These are phyloP conservation scores for Rhyacophila brunnea DNA, from an alignment of 1,140 invertebrate species.

Conservation along the genomic window DNA sequence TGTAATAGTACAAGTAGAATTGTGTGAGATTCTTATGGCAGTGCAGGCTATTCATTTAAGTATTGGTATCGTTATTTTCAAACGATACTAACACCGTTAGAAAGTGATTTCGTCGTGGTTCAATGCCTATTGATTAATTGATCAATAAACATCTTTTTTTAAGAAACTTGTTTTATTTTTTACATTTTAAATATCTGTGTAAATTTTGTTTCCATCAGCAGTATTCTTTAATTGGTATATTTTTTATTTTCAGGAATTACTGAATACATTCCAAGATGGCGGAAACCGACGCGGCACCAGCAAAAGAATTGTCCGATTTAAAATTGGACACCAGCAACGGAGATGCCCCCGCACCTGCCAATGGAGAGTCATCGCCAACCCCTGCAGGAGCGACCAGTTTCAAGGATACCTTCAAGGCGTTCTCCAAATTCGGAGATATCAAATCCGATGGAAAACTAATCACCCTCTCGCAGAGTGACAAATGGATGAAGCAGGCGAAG, in stretches of 20 bases:
- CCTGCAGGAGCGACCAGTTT: slow-evolving; percentile 17
- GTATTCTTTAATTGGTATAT: not conserved
- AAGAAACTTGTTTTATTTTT: no score
- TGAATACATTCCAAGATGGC: slow-evolving; percentile 13
- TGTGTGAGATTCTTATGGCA: no score
- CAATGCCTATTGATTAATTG: no score
- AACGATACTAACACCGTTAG: no score
- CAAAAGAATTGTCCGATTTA: slow-evolving; percentile 24
- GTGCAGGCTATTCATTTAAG: no score
- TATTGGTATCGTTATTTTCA: no score
- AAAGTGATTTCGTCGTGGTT: no score
- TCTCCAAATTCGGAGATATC: slow-evolving; percentile 69
- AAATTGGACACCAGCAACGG: slow-evolving; percentile 30
- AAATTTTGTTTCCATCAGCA: no score
- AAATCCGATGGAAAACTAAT: slow-evolving; percentile 67
- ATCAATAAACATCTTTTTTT: no score
- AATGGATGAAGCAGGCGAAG: slow-evolving; percentile 77
- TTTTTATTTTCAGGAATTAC: not conserved
- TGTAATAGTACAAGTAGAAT: no score
- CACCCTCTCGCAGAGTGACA: slow-evolving; percentile 68
- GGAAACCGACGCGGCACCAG: slow-evolving; percentile 23
- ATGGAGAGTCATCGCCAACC: slow-evolving; percentile 21
- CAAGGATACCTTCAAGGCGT: slow-evolving; percentile 49
- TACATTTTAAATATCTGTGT: no score
- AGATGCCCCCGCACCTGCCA: slow-evolving; percentile 11